These are phyloP conservation scores for Sminthurinus signatus DNA, from an alignment of 1,140 invertebrate genomes.

Conservation along the genomic window DNA sequence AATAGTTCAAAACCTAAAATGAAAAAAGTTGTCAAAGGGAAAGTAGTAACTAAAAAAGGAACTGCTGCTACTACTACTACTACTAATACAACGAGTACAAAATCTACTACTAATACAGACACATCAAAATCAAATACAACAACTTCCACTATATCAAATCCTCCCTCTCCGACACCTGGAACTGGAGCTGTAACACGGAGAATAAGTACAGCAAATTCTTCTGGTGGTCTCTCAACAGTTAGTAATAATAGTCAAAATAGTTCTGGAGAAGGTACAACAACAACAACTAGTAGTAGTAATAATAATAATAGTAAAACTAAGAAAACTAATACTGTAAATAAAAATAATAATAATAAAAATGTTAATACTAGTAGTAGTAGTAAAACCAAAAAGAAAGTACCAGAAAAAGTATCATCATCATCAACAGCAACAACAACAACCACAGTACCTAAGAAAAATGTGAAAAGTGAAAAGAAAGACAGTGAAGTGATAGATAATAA, in stretches of 20 bases:
- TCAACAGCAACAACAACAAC: neutral
- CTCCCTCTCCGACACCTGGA: no score
- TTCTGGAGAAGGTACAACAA: neutral
- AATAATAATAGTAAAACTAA: neutral
- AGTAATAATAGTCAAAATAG: neutral
- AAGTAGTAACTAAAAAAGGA: neutral
- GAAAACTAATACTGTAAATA: neutral
- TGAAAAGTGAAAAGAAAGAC: neutral
- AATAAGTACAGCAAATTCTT: neutral
- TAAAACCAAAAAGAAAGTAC: neutral
- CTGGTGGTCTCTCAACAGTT: neutral
- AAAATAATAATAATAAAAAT: neutral
- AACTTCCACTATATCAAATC: no score
- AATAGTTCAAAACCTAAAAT: neutral
- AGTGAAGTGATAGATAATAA: neutral
- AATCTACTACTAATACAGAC: no score
- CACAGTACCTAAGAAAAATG: neutral
- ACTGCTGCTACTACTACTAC: neutral
- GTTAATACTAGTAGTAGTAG: neutral
- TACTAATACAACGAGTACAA: neutral
- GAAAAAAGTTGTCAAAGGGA: slow-evolving; percentile 3
- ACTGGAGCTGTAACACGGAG: no score
- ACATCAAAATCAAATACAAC: no score
- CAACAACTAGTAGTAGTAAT: neutral
- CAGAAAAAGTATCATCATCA: neutral